Conservation (phyloP, 2,113 vertebrate genomes). For the Campylorhamphus procurvoides region DNA sequence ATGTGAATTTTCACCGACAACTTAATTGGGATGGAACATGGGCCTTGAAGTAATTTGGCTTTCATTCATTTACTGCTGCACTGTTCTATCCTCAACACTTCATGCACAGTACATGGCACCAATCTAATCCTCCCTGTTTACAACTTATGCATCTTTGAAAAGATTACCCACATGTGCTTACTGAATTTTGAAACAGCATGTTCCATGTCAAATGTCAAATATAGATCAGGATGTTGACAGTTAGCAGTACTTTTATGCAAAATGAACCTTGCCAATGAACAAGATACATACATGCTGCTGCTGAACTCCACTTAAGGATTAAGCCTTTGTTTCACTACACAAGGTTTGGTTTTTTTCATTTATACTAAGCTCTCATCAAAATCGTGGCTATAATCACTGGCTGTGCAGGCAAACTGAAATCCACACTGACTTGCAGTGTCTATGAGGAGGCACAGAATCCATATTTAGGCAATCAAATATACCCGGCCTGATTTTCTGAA, state of each 20-base stretch:
- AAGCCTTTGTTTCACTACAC: background rate
- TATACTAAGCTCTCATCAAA: background rate
- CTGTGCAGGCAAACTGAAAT: background rate
- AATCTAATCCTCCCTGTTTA: background rate
- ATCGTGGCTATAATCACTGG: background rate
- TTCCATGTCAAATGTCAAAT: background rate
- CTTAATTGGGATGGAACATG: background rate
- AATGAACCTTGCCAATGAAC: background rate
- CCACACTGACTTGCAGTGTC: background rate
- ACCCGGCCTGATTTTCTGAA: background rate
- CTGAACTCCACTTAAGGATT: background rate
- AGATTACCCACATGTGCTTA: background rate
- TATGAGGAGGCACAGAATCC: background rate
- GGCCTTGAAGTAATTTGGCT: background rate
- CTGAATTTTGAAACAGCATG: background rate
- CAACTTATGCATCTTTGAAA: background rate
- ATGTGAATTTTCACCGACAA: background rate
- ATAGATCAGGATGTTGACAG: background rate
- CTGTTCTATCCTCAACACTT: background rate
- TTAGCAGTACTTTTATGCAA: background rate
- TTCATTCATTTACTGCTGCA: background rate
- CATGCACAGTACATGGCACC: fast-evolving
- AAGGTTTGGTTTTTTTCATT: background rate
- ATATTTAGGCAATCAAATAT: background rate
- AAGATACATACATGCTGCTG: background rate